Base-by-base conservation (phyloP, 2,113 vertebrate species). In the Thamnaconus septentrionalis region DNA sequence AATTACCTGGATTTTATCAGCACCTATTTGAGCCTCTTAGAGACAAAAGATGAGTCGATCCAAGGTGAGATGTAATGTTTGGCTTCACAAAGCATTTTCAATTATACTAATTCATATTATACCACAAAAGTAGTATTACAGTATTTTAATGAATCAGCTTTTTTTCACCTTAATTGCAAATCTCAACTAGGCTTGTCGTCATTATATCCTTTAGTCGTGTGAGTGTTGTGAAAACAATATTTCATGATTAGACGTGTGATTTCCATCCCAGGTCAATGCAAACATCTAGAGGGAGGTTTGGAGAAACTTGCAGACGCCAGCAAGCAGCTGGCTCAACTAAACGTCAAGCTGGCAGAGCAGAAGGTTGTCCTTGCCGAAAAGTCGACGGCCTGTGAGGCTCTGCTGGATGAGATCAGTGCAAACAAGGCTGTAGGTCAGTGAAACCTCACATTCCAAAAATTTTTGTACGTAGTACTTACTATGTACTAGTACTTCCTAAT, bases 1-100 rank as follows among this genome's bases (percentile, higher is more conserved):
- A 99, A 97, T 80, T 99, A 91, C 83, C 92, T 99, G 55, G 97
- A 98, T 66, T 98, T 97, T 59, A 94, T 98, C 61, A 90, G 80
- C 61, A 96, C 93, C 0, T 99, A 97, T 41, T 86, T 88, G 4
- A 92, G 78, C 41, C 76, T 99, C 41, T 81, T 99, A 74, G 88
- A 95, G 1, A 94, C 98, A 76, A 97, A 97, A 72, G 93, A 96
- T 1, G 67, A 93, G 52, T 92, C 83, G 61, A 95, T 97, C 73
- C 89, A 93, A 51, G 95, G 97, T 98, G 74, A 92, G 79, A 54
- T 41, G 5, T 9, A n/a, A 11, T 31, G 18, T 31, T 31, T 31
- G 18, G 18, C 18, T 31, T 31, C 18, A 31, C 18, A 31, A 31
- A 31, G 18, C 18, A 31, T 31, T 31, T 31, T 31, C 18, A 31